A percentile compares a stretch with the other conserved stretches of the same genome.
Evolutionary conservation across 2,113 vertebrate genomes (phyloP).

Genomic region (Struthio camelus): DNA sequence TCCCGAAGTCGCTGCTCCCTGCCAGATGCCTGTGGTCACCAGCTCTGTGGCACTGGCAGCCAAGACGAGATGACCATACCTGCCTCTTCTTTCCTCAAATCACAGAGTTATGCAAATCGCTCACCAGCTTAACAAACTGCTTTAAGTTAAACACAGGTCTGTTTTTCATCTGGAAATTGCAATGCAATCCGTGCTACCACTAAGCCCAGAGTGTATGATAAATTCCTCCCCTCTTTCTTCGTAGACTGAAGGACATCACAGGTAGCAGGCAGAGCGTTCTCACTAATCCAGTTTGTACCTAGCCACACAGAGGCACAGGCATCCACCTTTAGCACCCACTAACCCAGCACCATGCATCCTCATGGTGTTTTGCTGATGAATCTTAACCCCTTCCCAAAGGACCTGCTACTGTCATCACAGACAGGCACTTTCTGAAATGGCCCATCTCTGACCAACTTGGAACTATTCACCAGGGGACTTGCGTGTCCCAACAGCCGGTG

Average conservation of each 20-base stretch:
- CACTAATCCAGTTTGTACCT: background rate
- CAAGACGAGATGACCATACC: conserved; percentile 25
- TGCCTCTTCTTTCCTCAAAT: background rate
- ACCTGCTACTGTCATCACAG: fast-evolving
- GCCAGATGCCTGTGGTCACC: conserved; percentile 68
- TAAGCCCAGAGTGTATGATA: background rate
- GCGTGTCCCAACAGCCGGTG: background rate
- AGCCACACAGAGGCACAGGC: background rate
- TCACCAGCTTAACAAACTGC: background rate
- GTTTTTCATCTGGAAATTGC: background rate
- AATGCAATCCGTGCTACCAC: background rate
- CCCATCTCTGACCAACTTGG: background rate
- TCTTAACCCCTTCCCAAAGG: background rate
- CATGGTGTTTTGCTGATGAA: background rate
- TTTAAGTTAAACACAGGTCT: background rate
- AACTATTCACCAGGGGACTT: background rate
- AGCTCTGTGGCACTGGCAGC: conserved; percentile 38
- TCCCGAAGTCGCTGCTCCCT: background rate
- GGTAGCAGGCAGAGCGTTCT: background rate
- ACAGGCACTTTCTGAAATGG: background rate
- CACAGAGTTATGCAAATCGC: background rate
- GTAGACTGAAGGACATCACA: background rate
- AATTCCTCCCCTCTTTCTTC: background rate
- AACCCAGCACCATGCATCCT: background rate
- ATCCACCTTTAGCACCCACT: background rate